These are phyloP conservation scores for Myotis pilosus DNA, from an alignment of 2,797 vertebrate species.

Conservation along the genomic window DNA sequence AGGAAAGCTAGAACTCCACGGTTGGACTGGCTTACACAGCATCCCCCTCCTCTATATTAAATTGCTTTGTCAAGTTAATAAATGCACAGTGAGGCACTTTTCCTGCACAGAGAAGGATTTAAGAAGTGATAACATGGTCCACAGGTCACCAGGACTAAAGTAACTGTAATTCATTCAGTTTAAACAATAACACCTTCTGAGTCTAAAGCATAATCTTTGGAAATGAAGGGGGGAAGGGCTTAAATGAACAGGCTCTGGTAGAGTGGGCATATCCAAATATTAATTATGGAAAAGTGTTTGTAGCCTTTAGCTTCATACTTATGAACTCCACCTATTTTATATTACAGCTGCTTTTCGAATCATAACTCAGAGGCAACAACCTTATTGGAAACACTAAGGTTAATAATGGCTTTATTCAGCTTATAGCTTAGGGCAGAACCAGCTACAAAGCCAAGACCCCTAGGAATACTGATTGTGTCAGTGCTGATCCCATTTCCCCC, in stretches of 20 bases:
- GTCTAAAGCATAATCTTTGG: background rate
- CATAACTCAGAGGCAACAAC: background rate
- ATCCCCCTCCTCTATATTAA: background rate
- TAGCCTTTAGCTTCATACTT: background rate
- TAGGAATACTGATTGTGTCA: background rate
- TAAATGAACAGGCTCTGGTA: background rate
- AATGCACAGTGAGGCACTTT: background rate
- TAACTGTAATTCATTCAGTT: background rate
- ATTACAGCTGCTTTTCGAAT: background rate
- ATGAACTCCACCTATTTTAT: background rate
- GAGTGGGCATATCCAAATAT: background rate
- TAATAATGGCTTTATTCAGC: conserved; percentile 54
- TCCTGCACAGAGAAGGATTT: background rate
- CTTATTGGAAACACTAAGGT: conserved; percentile 49
- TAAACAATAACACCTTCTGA: background rate
- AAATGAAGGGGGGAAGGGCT: background rate
- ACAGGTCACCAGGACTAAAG: background rate
- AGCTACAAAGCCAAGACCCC: background rate
- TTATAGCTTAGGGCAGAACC: conserved; percentile 33
- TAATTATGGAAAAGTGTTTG: background rate
- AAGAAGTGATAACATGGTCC: background rate
- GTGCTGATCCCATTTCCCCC: background rate
- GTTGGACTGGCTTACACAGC: background rate
- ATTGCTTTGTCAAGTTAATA: background rate
- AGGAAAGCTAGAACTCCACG: background rate